These are phyloP conservation scores for Seriola quinqueradiata DNA, from an alignment of 2,113 vertebrate genomes.

Conservation along the genomic window DNA sequence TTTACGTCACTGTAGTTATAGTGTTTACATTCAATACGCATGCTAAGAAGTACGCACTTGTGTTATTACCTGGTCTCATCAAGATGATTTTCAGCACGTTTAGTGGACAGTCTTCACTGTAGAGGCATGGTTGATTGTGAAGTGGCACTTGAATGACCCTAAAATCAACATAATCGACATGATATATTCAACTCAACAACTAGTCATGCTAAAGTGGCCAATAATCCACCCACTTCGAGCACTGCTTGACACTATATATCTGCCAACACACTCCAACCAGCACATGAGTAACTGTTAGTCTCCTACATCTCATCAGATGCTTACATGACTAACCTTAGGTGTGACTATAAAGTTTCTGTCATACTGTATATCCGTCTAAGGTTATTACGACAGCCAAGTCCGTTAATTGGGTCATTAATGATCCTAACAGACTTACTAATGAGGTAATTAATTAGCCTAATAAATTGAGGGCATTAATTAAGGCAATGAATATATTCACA, in stretches of 20 bases:
- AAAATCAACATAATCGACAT: background rate
- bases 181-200: too few relatives aligned
- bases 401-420: background rate
- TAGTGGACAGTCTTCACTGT: background rate
- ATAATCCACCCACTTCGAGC: background rate
- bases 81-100: background rate
- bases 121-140: too few relatives aligned
- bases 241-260: background rate
- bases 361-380: background rate
- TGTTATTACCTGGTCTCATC: background rate
- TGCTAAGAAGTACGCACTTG: background rate
- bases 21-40: background rate
- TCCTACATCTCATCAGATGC: background rate
- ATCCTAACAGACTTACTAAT: background rate
- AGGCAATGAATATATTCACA: background rate
- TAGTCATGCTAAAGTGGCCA: background rate
- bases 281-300: background rate
- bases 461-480: background rate
- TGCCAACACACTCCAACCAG: background rate
- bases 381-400: background rate
- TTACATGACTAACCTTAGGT: background rate
- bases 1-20: background rate
- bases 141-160: background rate
- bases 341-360: background rate
- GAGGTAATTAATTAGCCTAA: background rate